Evolutionary conservation across 2,888 invertebrate genomes (phyloP).

Genomic region (Kryphioiulus occultus): DNA sequence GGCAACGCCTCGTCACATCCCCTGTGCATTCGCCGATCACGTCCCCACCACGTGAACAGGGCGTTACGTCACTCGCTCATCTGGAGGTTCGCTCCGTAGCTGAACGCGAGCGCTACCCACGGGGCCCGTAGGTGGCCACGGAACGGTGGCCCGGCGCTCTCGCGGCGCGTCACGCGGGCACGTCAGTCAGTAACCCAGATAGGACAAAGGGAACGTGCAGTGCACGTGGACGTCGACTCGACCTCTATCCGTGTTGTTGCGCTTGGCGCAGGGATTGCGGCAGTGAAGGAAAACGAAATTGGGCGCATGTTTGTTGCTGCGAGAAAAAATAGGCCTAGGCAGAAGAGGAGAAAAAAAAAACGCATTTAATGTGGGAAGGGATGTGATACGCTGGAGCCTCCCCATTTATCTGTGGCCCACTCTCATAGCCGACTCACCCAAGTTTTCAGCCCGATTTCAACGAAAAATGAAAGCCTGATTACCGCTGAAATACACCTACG

Average conservation of each 20-base stretch:
- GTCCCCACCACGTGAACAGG: constrained; percentile 71
- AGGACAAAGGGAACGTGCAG: constrained; percentile 43
- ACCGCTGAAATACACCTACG: too few relatives aligned
- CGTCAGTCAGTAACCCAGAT: constrained; percentile 20
- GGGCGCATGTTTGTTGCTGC: neutral
- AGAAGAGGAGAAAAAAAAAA: neutral
- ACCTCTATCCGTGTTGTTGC: neutral
- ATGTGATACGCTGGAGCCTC: neutral
- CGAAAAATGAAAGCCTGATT: too few relatives aligned
- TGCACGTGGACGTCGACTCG: constrained; percentile 20
- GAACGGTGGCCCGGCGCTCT: neutral
- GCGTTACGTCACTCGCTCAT: constrained; percentile 39
- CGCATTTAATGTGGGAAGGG: neutral
- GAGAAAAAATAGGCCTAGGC: neutral
- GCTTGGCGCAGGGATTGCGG: neutral
- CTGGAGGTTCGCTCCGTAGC: neutral
- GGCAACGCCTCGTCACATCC: constrained; percentile 22
- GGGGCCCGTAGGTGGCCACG: neutral
- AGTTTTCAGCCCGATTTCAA: too few relatives aligned
- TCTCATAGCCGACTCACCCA: neutral
- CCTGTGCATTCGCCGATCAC: constrained; percentile 42
- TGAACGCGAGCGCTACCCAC: neutral
- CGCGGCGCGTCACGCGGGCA: neutral
- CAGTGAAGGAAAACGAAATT: neutral
- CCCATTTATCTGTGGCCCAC: neutral